These are phyloP conservation scores for Acipenser oxyrinchus DNA, from an alignment of 2,797 vertebrate species.

Conservation along the genomic window DNA sequence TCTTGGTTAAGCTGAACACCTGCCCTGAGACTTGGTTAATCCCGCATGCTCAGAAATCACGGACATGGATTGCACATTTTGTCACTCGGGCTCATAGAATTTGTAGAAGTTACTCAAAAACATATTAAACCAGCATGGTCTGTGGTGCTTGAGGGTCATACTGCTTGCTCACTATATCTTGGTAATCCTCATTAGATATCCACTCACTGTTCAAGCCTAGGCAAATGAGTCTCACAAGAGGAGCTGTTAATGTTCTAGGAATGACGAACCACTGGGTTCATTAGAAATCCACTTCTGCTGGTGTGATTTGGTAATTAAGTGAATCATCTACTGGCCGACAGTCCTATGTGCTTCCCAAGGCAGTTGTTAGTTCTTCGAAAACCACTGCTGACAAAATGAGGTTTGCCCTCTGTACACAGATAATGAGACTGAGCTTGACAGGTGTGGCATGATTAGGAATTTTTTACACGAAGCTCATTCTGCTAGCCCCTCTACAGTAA, in stretches of 20 bases:
- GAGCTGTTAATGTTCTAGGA: no score
- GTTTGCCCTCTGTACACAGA: constrained; percentile 78
- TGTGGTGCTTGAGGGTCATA: no score
- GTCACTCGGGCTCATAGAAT: neutral
- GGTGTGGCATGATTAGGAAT: constrained; percentile 82
- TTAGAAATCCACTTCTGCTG: constrained; percentile 58
- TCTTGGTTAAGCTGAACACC: constrained; percentile 1
- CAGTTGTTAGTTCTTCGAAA: constrained; percentile 76
- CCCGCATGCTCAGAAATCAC: constrained; percentile 4
- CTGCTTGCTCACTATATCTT: no score
- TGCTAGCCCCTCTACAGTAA: constrained; percentile 75
- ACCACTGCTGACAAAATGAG: constrained; percentile 79
- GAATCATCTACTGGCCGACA: constrained; percentile 80
- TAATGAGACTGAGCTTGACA: constrained; percentile 89
- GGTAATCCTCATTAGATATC: no score
- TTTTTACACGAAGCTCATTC: constrained; percentile 57
- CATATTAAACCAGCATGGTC: no score
- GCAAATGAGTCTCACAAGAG: no score
- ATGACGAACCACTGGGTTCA: constrained; percentile 22
- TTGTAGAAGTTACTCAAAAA: no score
- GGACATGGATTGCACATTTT: neutral
- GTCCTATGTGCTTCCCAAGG: constrained; percentile 64
- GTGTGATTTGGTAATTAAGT: constrained; percentile 81
- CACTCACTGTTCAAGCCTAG: no score
- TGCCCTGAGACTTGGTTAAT: neutral